Base-by-base conservation (phyloP, 2,888 invertebrate species). In the Morinoia aosen region DNA sequence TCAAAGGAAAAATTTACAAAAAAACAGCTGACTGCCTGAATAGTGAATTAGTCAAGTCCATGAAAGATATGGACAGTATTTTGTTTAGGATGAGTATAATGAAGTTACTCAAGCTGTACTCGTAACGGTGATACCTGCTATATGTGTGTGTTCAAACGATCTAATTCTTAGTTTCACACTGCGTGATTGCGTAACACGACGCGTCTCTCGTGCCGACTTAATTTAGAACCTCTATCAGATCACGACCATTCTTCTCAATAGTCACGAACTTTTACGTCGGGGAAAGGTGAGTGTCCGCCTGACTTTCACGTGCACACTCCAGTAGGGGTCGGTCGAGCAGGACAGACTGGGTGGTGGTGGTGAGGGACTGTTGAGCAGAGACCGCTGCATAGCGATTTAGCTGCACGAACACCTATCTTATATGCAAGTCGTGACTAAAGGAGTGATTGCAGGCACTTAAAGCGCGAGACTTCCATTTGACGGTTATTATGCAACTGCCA, bases 251-350 rank as follows among this genome's bases (percentile, higher is more conserved):
- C 90, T 39, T 14, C 90, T 39, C 40, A 48, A 90, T 88, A n/a
- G 95, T 64, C 40, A n/a, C 58, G 88, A 40, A 39, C 48, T 90
- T 33, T 16, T 14, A 2, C 76, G 90, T 14, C 39, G 40, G 90
- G 90, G 90, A 90, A 90, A 90, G 90, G 90, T 90, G 90, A 90
- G 90, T 90, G 90, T 90, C 48, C 90, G 90, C 76, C 76, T 76
- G 14, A 91, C 61, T 94, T 94, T 94, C 61, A 94, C 90, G 40
- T 40, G 39, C 10, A 40, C 90, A 90, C 48, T 39, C 39, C 90
- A 19, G 76, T 76, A 33, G 76, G 19, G 12, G 76, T 76, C 76
- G 76, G 76, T 8, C 25, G 33, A 10, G 33, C 76, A 76, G 76
- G 76, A 76, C 76, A 76, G 33, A 76, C 76, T 16, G 76, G n/a